These are phyloP conservation scores for Mola mola DNA, from an alignment of 2,113 vertebrate species.

Conservation along the genomic window DNA sequence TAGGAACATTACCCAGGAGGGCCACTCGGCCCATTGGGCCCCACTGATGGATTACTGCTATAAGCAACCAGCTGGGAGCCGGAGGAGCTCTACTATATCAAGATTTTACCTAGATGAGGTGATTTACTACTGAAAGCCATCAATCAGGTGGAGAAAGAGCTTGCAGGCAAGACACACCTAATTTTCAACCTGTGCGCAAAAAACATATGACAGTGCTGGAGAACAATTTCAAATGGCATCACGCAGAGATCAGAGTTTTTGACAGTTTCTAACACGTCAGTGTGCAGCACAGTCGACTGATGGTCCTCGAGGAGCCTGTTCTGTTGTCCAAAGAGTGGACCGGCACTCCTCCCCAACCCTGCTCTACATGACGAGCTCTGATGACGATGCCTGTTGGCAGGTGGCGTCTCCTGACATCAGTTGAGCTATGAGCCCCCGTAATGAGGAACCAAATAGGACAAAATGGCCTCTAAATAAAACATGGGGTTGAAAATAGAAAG, in stretches of 20 bases:
- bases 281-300: not conserved
- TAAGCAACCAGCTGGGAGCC: slow-evolving; percentile 76
- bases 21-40: slow-evolving; percentile 72
- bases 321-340: slow-evolving; percentile 25
- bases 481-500: slow-evolving; percentile 71
- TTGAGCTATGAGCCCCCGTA: slow-evolving; percentile 63
- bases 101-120: slow-evolving; percentile 80
- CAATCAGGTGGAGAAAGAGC: slow-evolving; percentile 64
- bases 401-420: slow-evolving; percentile 49
- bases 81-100: slow-evolving; percentile 73
- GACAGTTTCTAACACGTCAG: slow-evolving; percentile 5
- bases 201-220: slow-evolving; percentile 28
- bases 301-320: slow-evolving; percentile 35
- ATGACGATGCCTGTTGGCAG: slow-evolving; percentile 12
- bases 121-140: slow-evolving; percentile 78
- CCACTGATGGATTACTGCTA: slow-evolving; percentile 79
- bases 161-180: slow-evolving; percentile 61
- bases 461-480: slow-evolving; percentile 81
- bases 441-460: slow-evolving; percentile 72
- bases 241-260: slow-evolving; percentile 7
- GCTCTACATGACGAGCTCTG: slow-evolving; percentile 29
- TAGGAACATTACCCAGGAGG: slow-evolving; percentile 80
- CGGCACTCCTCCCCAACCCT: slow-evolving; percentile 15
- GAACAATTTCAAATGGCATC: slow-evolving; percentile 31
- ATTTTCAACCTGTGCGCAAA: slow-evolving; percentile 53